Conservation (phyloP, 2,113 vertebrate genomes). For the Corythornis madagascariensis region DNA sequence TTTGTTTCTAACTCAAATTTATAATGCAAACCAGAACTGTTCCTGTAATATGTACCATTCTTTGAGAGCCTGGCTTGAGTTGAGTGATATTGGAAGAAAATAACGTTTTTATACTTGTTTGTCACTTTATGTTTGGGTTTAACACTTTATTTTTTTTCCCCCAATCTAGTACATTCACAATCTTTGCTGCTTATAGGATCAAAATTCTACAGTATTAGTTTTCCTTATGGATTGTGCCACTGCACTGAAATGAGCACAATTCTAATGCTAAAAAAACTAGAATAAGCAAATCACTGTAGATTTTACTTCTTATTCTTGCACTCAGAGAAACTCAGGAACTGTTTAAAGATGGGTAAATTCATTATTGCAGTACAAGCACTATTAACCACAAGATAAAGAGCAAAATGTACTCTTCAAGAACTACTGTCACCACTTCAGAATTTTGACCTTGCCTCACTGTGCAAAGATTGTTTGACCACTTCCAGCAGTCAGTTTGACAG, state of each 20-base stretch:
- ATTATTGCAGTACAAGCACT: background rate
- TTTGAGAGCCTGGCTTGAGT: background rate
- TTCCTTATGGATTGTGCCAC: background rate
- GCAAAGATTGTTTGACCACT: background rate
- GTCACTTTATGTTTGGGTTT: background rate
- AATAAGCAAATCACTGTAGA: background rate
- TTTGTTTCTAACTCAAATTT: background rate
- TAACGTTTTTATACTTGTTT: background rate
- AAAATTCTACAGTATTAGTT: background rate
- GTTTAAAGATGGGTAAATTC: background rate
- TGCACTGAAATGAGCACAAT: background rate
- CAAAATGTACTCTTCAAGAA: background rate
- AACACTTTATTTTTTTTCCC: background rate
- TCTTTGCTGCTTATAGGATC: background rate
- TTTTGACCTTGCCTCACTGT: background rate
- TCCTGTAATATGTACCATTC: background rate
- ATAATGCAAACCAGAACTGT: slow-evolving; percentile 1
- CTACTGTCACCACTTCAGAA: background rate
- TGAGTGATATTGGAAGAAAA: background rate
- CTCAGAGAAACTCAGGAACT: background rate
- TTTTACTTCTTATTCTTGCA: background rate
- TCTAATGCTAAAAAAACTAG: background rate
- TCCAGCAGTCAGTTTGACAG: background rate
- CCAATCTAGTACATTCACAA: background rate
- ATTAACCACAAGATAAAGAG: background rate